Base-by-base conservation (phyloP, 1,140 invertebrate species). In the Drosophila orena region DNA sequence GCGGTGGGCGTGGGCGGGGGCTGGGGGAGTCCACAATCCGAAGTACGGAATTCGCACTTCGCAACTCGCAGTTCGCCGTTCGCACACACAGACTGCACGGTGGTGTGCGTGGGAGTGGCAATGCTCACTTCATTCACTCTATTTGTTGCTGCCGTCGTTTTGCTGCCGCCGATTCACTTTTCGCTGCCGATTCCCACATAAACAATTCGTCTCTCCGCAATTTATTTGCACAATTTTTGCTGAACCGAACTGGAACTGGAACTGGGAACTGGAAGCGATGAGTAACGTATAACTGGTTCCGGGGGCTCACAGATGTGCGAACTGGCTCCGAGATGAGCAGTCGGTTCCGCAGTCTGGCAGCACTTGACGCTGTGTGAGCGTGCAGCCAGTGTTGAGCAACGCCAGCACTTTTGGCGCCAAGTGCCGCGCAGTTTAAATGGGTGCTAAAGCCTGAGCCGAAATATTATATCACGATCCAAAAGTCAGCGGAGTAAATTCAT, bases 401-500 rank as follows among this genome's bases (percentile, higher is more conserved):
- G 24, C 14, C 3, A 17, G 1, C 4, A 2, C 3, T 0, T 10
- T 30, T 17, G 47, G 27, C 46, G 46, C 22, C 14, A 49, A 49
- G n/a, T 30, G n/a, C 7, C 24, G 27, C 2, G 22, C 10, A 27
- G 8, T 27, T 47, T 15, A 47, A 47, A 6, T 14, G 12, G 4
- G 15, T 1, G 30, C 10, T 30, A 8, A 40, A 15, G 6, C n/a
- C 7, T 15, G 7, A n/a, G 5, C 6, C 14, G n/a, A 15, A 40
- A 40, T 15, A 40, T 30, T n/a, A n/a, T n/a, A 10, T 30, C 7
- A 30, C 30, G 2, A 30, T 30, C 30, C 30, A 15, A 7, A 14
- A 38, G 37, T 14, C 37, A 38, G 37, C 55, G 8, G 79, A 79
- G 57, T 81, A 81, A 80, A 81, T 77, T 81, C 72, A 77, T 72